Percentiles rank a stretch among this genome's conserved stretches.
phyloP scores from a whole-genome alignment of 2,797 vertebrate species.

The Gastrophryne carolinensis region DNA sequence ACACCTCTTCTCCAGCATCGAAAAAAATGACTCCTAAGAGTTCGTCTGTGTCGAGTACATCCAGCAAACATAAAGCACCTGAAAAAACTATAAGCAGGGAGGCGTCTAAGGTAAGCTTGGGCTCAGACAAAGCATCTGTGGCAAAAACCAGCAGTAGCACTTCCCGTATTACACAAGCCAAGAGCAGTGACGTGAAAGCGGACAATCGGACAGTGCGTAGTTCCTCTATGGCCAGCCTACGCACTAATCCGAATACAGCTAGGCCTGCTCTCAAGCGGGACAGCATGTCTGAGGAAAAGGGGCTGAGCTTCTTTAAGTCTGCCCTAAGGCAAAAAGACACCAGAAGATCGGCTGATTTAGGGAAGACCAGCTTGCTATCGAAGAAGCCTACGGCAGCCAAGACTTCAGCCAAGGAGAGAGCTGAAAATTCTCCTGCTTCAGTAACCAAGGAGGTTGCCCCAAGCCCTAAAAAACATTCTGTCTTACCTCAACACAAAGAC shows the following conservation, averaged over 20 bases:
- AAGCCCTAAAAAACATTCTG: slow-evolving; percentile 76
- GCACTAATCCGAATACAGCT: slow-evolving; percentile 74
- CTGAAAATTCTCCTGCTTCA: slow-evolving; percentile 54
- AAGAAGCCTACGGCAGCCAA: slow-evolving; percentile 81
- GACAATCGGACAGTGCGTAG: slow-evolving; percentile 81
- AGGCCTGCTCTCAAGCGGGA: slow-evolving; percentile 78
- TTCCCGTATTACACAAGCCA: slow-evolving; percentile 69
- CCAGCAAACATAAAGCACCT: slow-evolving; percentile 74
- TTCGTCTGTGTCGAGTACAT: slow-evolving; percentile 54
- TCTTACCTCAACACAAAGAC: slow-evolving; percentile 83
- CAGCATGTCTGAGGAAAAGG: slow-evolving; percentile 92
- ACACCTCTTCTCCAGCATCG: slow-evolving; percentile 71
- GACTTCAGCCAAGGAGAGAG: slow-evolving; percentile 61
- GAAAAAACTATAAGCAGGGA: slow-evolving; percentile 86
- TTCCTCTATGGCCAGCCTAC: slow-evolving; percentile 90
- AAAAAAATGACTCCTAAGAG: slow-evolving; percentile 61
- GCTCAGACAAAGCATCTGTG: slow-evolving; percentile 68
- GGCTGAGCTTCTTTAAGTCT: slow-evolving; percentile 91
- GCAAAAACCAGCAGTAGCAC: slow-evolving; percentile 62
- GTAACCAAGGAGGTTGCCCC: slow-evolving; percentile 39
- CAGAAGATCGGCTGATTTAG: slow-evolving; percentile 89
- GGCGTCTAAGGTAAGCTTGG: slow-evolving; percentile 79
- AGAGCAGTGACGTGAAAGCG: slow-evolving; percentile 60
- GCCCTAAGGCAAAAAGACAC: slow-evolving; percentile 93
- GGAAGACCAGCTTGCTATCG: slow-evolving; percentile 82